phyloP scores from a whole-genome alignment of 2,888 invertebrate species.

The Seira musarum region DNA sequence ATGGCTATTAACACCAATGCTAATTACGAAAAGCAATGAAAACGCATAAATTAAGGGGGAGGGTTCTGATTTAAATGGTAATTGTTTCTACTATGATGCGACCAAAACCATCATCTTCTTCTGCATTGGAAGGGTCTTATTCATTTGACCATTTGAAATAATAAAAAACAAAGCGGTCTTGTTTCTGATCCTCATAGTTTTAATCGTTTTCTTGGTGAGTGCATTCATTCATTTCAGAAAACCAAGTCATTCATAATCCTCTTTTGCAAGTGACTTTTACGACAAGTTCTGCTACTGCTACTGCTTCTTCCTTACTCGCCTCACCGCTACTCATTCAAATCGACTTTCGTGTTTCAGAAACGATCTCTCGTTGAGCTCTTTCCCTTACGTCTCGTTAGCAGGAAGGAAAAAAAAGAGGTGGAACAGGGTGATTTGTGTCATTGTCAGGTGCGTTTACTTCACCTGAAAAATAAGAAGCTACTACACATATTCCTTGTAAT shows the following conservation, averaged over 20 bases:
- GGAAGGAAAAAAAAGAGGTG: constrained; percentile 16
- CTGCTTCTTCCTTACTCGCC: constrained; percentile 18
- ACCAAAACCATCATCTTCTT: no score
- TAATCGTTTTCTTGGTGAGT: constrained; percentile 34
- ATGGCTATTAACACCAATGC: not conserved
- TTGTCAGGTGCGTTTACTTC: constrained; percentile 55
- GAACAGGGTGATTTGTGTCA: constrained; percentile 59
- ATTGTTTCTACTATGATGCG: constrained; percentile 42
- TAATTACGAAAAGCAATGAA: not conserved
- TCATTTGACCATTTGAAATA: not conserved
- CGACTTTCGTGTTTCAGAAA: no score
- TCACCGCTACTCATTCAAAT: not conserved
- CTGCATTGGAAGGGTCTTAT: no score
- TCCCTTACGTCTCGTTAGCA: constrained; percentile 18
- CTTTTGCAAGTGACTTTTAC: constrained; percentile 49
- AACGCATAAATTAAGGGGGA: not conserved
- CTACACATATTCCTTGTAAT: constrained; percentile 42
- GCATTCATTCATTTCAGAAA: constrained; percentile 34
- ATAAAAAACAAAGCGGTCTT: not conserved
- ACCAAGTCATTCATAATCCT: not conserved
- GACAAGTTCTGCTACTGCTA: constrained; percentile 26
- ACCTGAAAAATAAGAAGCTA: constrained; percentile 43
- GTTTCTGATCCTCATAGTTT: constrained; percentile 28
- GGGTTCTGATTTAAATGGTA: constrained; percentile 40
- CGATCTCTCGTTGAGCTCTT: not conserved